These are phyloP conservation scores for Pediacus dermestoides DNA, from an alignment of 2,888 invertebrate genomes.

Conservation along the genomic window DNA sequence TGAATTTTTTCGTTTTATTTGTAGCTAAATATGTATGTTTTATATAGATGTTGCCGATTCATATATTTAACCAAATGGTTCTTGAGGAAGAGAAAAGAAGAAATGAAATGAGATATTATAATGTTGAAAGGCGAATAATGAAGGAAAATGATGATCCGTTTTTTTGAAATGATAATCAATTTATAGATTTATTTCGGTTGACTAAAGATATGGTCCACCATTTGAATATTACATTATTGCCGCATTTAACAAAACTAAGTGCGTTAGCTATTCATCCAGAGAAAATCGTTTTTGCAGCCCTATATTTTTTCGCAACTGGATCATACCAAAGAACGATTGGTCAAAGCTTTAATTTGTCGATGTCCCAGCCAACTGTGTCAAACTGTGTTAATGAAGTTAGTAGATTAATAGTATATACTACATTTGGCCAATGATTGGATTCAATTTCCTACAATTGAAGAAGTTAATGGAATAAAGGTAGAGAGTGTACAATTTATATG, in stretches of 20 bases:
- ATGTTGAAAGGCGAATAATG: constrained; percentile 1
- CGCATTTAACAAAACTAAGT: not conserved
- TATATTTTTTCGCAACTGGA: constrained; percentile 2
- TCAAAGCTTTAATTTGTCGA: not conserved
- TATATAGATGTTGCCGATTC: constrained; percentile 2
- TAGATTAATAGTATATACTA: not conserved
- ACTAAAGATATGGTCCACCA: constrained; percentile 2
- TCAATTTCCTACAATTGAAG: constrained; percentile 2
- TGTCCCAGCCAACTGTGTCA: not conserved
- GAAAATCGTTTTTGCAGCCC: not conserved
- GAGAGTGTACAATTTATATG: too few species aligned
- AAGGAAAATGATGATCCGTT: constrained; percentile 2
- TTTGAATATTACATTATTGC: not conserved
- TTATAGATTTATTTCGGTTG: constrained; percentile 8
- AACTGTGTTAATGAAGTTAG: not conserved
- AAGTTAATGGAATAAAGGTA: not conserved
- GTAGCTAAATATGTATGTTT: not conserved
- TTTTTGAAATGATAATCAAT: not conserved
- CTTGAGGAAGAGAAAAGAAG: constrained; percentile 3
- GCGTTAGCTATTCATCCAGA: not conserved
- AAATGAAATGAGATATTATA: constrained; percentile 2
- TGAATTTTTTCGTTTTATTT: too few species aligned
- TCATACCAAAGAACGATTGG: not conserved
- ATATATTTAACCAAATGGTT: constrained; percentile 7
- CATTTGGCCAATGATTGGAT: constrained; percentile 1